Conservation (phyloP, 2,888 invertebrate genomes). For the Drosophila pseudotakahashii region DNA sequence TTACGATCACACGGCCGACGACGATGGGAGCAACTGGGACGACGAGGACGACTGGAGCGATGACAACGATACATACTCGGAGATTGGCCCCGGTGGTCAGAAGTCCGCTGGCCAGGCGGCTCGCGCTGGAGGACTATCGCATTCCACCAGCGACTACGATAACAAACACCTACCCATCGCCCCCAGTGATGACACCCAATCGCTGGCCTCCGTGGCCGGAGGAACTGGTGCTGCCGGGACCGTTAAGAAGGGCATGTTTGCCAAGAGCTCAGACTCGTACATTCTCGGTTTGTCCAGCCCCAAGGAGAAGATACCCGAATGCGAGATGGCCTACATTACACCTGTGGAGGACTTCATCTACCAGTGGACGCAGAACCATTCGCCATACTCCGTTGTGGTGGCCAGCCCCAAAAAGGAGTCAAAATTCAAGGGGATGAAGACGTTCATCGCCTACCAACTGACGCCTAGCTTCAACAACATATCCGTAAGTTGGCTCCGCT, state of each 20-base stretch:
- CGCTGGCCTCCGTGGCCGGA: conserved; percentile 76
- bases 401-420: conserved; percentile 98
- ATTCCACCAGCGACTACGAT: conserved; percentile 79
- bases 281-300: conserved; percentile 89
- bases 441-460: conserved; percentile 97
- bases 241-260: conserved; percentile 92
- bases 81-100: conserved; percentile 87
- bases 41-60: conserved; percentile 95
- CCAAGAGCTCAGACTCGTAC: conserved; percentile 96
- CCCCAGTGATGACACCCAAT: conserved; percentile 85
- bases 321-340: conserved; percentile 89
- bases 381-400: conserved; percentile 93
- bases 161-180: conserved; percentile 83
- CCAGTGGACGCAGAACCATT: conserved; percentile 90
- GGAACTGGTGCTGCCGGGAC: conserved; percentile 60
- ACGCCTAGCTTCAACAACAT: conserved; percentile 97
- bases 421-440: conserved; percentile 98
- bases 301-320: conserved; percentile 88
- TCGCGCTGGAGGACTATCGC: conserved; percentile 58
- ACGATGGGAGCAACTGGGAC: conserved; percentile 91
- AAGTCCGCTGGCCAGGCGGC: conserved; percentile 8
- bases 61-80: conserved; percentile 91
- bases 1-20: conserved; percentile 88
- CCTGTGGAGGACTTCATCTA: conserved; percentile 90
- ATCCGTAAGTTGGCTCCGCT: conserved; percentile 87